Evolutionary conservation across 2,888 invertebrate genomes (phyloP), one percentile per base, ranked within the genome.

Genomic region (Cylindroiulus punctatus): DNA sequence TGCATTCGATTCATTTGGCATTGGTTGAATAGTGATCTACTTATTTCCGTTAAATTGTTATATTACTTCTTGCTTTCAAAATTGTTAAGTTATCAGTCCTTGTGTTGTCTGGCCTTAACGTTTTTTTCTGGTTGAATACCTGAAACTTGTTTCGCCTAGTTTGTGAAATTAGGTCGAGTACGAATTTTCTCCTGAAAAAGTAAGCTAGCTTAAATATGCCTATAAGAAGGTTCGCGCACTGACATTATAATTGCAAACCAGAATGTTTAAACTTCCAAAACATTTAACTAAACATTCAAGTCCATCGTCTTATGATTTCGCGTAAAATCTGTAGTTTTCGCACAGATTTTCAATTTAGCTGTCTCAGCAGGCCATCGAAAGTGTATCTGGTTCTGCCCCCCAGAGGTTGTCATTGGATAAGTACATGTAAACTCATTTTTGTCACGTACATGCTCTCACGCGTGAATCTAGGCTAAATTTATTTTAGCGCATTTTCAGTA

Each of bases 131-230:
- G 26, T 76, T 26, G 30, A 76, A 76, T 76, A 76, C 76, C 30
- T 14, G 30, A 76, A 76, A 76, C 76, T 76, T 30, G 76, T 76
- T 65, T 76, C 26, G 76, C 26, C 76, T 76, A 30, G 76, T 76
- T 76, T 76, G 76, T 14, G 30, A 76, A 76, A 76, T 26, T 76
- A 76, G 76, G 76, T 76, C 76, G 76, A 76, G 76, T 76, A 76
- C 76, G 76, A 76, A 57, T 76, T 30, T 76, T 30, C 30, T 76
- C 26, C 30, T 30, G 5, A 14, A 76, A 76, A 76, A 14, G 30
- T 76, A 76, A 30, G 12, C 30, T 30, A 30, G 30, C 76, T 76
- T 76, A 30, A 65, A 76, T 76, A 76, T 26, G 76, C 26, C 30
- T 8, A 76, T 76, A 8, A 30, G 65, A 65, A 65, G 65, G 65